Conservation (phyloP, 2,797 vertebrate species). For the Meriones psammophilus region DNA sequence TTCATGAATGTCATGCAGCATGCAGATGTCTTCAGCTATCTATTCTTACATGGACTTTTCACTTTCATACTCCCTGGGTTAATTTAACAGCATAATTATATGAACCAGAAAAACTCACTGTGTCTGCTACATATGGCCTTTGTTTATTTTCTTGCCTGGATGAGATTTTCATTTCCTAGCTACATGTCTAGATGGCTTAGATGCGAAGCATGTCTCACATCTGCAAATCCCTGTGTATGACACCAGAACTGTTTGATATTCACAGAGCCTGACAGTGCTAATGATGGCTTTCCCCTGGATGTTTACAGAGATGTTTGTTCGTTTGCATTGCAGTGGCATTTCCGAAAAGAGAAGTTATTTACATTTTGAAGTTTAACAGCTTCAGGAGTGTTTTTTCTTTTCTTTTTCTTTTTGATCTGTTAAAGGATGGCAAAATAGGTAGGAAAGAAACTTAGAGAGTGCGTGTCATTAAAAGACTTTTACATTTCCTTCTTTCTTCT, state of each 20-base stretch:
- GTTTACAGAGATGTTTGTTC: conserved; percentile 76
- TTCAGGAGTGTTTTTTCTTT: not conserved
- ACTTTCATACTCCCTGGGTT: not conserved
- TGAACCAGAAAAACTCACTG: not conserved
- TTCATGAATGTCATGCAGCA: not conserved
- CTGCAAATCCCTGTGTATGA: conserved; percentile 39
- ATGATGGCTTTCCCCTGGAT: conserved; percentile 74
- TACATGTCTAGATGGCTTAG: conserved; percentile 66
- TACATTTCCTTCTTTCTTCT: conserved; percentile 24
- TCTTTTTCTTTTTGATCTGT: not conserved
- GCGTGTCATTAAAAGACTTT: conserved; percentile 26
- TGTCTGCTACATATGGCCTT: not conserved
- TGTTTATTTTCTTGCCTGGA: conserved; percentile 44
- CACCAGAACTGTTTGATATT: conserved; percentile 77
- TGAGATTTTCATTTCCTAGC: conserved; percentile 44
- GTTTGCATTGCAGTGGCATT: conserved; percentile 77
- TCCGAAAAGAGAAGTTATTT: conserved; percentile 70
- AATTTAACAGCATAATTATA: not conserved
- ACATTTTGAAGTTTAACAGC: conserved; percentile 72
- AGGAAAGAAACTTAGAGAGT: not conserved
- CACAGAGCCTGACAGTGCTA: conserved; percentile 77
- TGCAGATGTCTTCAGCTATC: not conserved
- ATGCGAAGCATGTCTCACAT: conserved; percentile 47
- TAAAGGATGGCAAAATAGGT: not conserved
- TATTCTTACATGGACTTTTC: not conserved